phyloP scores from a whole-genome alignment of 1,140 invertebrate species.

The Pogonognathellus flavescens region DNA sequence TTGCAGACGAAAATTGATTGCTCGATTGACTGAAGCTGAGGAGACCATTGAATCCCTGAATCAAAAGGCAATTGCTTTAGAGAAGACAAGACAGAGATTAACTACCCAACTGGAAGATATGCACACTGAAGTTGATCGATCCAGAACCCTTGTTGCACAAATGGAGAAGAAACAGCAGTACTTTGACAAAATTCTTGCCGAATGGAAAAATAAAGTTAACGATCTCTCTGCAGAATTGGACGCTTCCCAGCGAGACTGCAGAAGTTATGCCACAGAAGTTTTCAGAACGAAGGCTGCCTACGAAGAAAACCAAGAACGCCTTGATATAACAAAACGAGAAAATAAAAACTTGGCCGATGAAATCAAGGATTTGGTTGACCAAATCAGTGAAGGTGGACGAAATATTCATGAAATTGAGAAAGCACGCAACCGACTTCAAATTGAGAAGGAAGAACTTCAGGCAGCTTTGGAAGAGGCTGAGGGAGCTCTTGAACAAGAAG shows the following conservation, averaged over 20 bases:
- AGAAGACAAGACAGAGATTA: slow-evolving; percentile 97
- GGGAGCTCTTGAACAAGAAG: slow-evolving; percentile 97
- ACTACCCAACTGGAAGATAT: slow-evolving; percentile 98
- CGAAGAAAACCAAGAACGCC: slow-evolving; percentile 96
- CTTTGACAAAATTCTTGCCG: slow-evolving; percentile 98
- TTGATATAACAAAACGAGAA: slow-evolving; percentile 96
- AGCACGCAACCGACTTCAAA: slow-evolving; percentile 95
- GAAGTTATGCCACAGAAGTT: slow-evolving; percentile 98
- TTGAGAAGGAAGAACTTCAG: slow-evolving; percentile 99
- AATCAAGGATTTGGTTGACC: slow-evolving; percentile 98
- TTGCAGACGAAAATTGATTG: slow-evolving; percentile 86
- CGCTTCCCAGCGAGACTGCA: slow-evolving; percentile 91
- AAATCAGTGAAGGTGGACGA: slow-evolving; percentile 97
- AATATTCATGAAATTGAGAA: slow-evolving; percentile 99
- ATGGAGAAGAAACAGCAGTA: slow-evolving; percentile 99
- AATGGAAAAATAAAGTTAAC: slow-evolving; percentile 99
- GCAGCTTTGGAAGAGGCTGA: slow-evolving; percentile 99
- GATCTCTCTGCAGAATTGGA: slow-evolving; percentile 97
- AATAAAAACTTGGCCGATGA: slow-evolving; percentile 99
- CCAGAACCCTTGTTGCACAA: slow-evolving; percentile 92
- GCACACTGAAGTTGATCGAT: slow-evolving; percentile 96
- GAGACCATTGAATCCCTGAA: slow-evolving; percentile 97
- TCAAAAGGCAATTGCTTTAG: slow-evolving; percentile 93
- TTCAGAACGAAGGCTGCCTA: slow-evolving; percentile 98
- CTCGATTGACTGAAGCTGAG: slow-evolving; percentile 95